Evolutionary conservation across 2,797 vertebrate genomes (phyloP).

Genomic region (Alauda arvensis): DNA sequence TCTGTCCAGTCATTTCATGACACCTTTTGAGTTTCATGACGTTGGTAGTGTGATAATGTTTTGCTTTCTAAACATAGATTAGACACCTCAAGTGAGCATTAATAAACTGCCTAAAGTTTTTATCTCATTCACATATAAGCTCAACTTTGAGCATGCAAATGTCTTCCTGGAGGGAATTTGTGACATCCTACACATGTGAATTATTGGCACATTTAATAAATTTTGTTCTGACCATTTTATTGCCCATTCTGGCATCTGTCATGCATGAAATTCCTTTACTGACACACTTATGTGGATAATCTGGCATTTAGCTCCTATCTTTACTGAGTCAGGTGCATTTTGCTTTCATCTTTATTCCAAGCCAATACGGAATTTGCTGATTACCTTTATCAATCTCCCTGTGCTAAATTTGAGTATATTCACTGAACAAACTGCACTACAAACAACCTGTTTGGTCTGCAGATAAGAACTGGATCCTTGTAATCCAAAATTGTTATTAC

Average conservation of each 20-base stretch:
- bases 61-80: background rate
- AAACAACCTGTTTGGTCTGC: background rate
- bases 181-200: background rate
- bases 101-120: background rate
- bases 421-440: background rate
- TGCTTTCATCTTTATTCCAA: slow-evolving; percentile 29
- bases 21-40: background rate
- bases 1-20: background rate
- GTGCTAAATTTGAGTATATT: background rate
- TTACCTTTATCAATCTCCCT: slow-evolving; percentile 6
- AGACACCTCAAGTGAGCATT: background rate
- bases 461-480: slow-evolving; percentile 19
- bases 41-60: background rate
- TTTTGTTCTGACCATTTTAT: slow-evolving; percentile 1
- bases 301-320: slow-evolving; percentile 16
- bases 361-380: background rate
- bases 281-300: background rate
- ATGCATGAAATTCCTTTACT: slow-evolving; percentile 5
- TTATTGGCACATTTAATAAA: background rate
- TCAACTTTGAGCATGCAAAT: background rate
- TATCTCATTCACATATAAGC: background rate
- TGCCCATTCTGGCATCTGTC: background rate
- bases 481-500: slow-evolving; percentile 3
- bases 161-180: background rate
- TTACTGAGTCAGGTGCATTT: slow-evolving; percentile 12